phyloP scores from a whole-genome alignment of 2,888 invertebrate species.

The Drosophila paracracens region DNA sequence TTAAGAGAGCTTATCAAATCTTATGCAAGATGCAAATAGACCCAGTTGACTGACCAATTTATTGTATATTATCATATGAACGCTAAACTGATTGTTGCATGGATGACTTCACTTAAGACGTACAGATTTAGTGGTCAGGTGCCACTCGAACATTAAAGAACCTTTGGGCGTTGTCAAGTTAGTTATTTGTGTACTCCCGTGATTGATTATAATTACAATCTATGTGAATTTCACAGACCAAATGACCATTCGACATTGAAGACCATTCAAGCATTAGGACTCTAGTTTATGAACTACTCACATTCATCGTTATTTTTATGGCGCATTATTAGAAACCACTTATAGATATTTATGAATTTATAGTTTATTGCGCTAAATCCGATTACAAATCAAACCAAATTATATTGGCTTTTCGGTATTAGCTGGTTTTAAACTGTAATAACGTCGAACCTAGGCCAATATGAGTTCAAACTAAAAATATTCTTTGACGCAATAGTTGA shows the following conservation, averaged over 20 bases:
- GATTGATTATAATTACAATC: slow-evolving; percentile 3
- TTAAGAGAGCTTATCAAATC: slow-evolving; percentile 17
- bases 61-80: slow-evolving; percentile 32
- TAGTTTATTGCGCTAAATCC: slow-evolving; percentile 2
- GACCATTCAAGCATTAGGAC: background rate
- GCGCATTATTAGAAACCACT: slow-evolving; percentile 1
- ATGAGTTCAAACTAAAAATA: background rate
- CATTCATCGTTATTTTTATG: slow-evolving; percentile 26
- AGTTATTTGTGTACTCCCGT: slow-evolving; percentile 19
- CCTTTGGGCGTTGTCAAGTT: slow-evolving; percentile 1
- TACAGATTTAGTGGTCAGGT: slow-evolving; percentile 19
- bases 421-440: background rate
- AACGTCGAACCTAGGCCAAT: slow-evolving; percentile 33
- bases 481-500: background rate
- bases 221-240: slow-evolving; percentile 3
- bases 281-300: slow-evolving; percentile 5
- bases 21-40: background rate
- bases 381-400: slow-evolving; percentile 31
- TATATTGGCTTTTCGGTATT: slow-evolving; percentile 10
- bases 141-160: slow-evolving; percentile 5
- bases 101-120: slow-evolving; percentile 12
- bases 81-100: slow-evolving; percentile 15
- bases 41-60: background rate
- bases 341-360: slow-evolving; percentile 24
- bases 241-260: background rate